Conservation (phyloP, 2,113 vertebrate genomes). For the Chamaea fasciata region DNA sequence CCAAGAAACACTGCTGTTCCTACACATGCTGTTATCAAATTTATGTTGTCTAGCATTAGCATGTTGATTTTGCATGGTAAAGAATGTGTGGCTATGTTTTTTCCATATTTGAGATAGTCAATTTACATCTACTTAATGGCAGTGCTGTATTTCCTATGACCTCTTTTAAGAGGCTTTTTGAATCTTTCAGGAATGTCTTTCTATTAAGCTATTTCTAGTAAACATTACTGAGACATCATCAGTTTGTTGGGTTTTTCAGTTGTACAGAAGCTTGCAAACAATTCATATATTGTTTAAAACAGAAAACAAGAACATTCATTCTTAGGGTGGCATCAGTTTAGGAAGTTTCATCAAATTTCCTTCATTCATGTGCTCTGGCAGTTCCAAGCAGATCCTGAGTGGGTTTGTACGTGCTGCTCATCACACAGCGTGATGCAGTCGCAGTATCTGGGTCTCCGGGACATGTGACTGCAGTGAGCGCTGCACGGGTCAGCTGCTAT, state of each 20-base stretch:
- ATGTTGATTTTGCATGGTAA: neutral
- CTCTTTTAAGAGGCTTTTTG: neutral
- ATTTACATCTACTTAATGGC: neutral
- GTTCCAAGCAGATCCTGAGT: neutral
- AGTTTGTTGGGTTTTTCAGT: neutral
- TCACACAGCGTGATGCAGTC: neutral
- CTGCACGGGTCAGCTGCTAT: constrained; percentile 26
- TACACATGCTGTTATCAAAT: neutral
- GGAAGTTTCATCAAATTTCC: neutral
- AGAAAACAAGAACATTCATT: neutral
- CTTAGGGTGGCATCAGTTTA: neutral
- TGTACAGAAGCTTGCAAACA: neutral
- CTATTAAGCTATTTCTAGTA: neutral
- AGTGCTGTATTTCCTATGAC: neutral
- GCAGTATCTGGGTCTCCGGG: neutral
- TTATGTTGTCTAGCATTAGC: neutral
- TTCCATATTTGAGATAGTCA: neutral
- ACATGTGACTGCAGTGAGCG: neutral
- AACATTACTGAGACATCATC: neutral
- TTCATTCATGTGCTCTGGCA: neutral
- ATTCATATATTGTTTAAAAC: neutral
- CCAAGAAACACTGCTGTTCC: neutral
- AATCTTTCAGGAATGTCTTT: neutral
- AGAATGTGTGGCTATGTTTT: neutral
- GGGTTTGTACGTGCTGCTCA: neutral